Evolutionary conservation across 1,140 invertebrate genomes (phyloP).

Genomic region (Bombus haemorrhoidalis): DNA sequence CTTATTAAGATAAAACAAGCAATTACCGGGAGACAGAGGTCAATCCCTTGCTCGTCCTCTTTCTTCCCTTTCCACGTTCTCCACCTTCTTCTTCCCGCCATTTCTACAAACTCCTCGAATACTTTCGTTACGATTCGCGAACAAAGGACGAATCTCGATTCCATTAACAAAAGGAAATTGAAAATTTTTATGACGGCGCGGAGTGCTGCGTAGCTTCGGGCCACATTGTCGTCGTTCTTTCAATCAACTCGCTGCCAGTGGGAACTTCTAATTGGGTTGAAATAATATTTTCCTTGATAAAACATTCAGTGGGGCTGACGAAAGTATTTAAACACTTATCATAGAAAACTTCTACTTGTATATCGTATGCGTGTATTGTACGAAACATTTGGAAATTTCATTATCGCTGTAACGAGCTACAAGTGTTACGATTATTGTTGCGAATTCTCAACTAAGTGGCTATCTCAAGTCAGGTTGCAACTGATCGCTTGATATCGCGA

Average conservation of each 20-base stretch:
- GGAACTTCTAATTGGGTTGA: not conserved
- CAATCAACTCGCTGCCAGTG: not conserved
- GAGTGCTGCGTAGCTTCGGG: not conserved
- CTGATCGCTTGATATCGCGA: no score
- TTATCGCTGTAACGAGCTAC: not conserved
- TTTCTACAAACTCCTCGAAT: conserved; percentile 19
- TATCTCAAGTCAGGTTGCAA: no score
- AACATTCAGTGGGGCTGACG: not conserved
- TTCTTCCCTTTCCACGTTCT: not conserved
- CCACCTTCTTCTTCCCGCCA: not conserved
- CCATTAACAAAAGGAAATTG: conserved; percentile 48
- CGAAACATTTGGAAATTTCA: not conserved
- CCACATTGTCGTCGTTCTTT: not conserved
- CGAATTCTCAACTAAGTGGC: no score
- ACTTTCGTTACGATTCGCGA: conserved; percentile 41
- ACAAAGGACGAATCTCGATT: conserved; percentile 47
- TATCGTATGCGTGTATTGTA: not conserved
- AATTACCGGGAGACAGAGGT: conserved; percentile 59
- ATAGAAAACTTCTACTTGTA: not conserved
- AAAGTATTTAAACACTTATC: not conserved
- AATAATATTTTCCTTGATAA: not conserved
- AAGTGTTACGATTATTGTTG: no score
- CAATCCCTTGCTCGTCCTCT: conserved; percentile 33
- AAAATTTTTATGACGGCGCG: conserved; percentile 19
- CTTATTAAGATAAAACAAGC: conserved; percentile 70